A percentile compares a stretch with the other conserved stretches of the same genome.
These are phyloP conservation scores for Pterois miles DNA, from an alignment of 2,797 vertebrate species.

Conservation along the genomic window DNA sequence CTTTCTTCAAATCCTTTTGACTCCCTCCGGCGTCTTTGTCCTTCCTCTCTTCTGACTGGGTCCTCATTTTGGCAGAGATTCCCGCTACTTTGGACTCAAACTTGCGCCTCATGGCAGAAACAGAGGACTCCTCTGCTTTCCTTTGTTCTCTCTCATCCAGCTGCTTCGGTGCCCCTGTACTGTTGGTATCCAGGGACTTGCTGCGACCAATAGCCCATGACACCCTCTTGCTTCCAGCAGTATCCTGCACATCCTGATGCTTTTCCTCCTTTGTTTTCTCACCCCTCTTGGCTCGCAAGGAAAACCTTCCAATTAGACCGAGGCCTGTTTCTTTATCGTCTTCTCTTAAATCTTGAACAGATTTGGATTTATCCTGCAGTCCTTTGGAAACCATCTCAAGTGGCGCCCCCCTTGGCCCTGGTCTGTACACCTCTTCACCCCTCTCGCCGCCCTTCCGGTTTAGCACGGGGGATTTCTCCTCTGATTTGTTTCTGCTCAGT, in stretches of 20 bases:
- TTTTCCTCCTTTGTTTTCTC: slow-evolving; percentile 79
- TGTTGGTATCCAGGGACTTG: slow-evolving; percentile 85
- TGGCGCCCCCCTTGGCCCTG: slow-evolving; percentile 87
- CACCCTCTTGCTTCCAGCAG: slow-evolving; percentile 77
- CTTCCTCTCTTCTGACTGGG: slow-evolving; percentile 86
- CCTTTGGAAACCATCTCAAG: slow-evolving; percentile 84
- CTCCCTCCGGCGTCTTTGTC: slow-evolving; percentile 57
- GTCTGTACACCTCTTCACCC: slow-evolving; percentile 92
- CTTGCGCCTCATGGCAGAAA: slow-evolving; percentile 87
- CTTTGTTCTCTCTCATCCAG: slow-evolving; percentile 58
- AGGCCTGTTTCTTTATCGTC: slow-evolving; percentile 86
- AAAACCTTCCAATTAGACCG: slow-evolving; percentile 86
- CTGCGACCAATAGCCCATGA: slow-evolving; percentile 87
- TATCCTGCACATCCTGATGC: slow-evolving; percentile 63
- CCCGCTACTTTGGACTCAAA: slow-evolving; percentile 92
- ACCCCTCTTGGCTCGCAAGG: slow-evolving; percentile 84
- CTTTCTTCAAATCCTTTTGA: slow-evolving; percentile 67
- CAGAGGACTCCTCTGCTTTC: slow-evolving; percentile 85
- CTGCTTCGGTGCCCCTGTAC: slow-evolving; percentile 57
- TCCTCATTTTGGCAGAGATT: slow-evolving; percentile 89
- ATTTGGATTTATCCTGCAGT: slow-evolving; percentile 88
- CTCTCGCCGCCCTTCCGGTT: slow-evolving; percentile 66
- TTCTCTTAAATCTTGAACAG: slow-evolving; percentile 90
- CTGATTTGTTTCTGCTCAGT: slow-evolving; percentile 88
- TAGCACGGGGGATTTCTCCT: slow-evolving; percentile 84